Evolutionary conservation across 53 echinoderm and acorn worm species (phyloP).

Genomic region (Echinometra lucunter): DNA sequence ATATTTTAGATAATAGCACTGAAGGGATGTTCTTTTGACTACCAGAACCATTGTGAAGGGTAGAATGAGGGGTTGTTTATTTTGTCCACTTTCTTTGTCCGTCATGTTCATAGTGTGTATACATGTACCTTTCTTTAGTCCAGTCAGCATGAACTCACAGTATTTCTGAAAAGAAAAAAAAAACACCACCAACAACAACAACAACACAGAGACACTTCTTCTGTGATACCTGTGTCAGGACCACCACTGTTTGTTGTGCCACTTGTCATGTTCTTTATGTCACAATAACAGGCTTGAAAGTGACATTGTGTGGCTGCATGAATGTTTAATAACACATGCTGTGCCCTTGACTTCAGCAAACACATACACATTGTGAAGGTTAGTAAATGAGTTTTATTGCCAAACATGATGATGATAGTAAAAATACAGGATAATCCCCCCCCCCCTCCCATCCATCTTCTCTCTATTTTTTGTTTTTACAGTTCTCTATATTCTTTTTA

Average conservation of each 20-base stretch:
- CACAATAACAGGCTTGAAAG: background rate
- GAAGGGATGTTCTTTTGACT: too few relatives aligned
- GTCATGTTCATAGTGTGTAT: too few relatives aligned
- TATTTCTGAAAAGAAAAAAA: too few relatives aligned
- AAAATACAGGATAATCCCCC: background rate
- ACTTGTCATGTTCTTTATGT: background rate
- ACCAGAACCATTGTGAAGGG: too few relatives aligned
- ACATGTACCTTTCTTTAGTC: too few relatives aligned
- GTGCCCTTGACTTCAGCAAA: background rate
- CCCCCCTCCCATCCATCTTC: background rate
- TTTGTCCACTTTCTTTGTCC: too few relatives aligned
- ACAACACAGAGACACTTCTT: too few relatives aligned
- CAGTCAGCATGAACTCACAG: too few relatives aligned
- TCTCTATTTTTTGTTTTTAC: background rate
- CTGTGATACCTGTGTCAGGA: background rate
- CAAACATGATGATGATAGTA: background rate
- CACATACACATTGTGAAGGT: background rate
- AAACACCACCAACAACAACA: too few relatives aligned
- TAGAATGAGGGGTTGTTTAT: too few relatives aligned
- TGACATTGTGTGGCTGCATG: background rate
- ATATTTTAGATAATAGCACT: too few relatives aligned
- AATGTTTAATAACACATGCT: background rate
- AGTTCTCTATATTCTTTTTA: background rate
- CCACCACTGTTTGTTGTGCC: background rate
- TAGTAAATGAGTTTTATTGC: background rate